Base-by-base conservation (phyloP, 2,888 invertebrate species). In the Gymnocheta viridis region DNA sequence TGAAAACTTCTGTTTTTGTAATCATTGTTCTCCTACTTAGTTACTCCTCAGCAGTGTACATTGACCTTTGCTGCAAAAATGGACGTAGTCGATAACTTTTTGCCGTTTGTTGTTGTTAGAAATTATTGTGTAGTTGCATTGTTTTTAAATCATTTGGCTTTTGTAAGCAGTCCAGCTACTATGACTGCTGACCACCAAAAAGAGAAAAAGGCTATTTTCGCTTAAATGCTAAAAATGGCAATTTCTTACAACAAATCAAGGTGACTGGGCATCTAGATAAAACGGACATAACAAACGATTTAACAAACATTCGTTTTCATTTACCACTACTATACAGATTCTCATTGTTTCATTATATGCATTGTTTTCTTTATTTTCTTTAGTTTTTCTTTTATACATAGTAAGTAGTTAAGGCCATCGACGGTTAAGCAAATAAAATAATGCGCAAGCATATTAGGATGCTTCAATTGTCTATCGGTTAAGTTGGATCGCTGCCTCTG, bases 201-300 rank as follows among this genome's bases (percentile, higher is more conserved):
- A 49, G 2, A 32, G 4, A 41, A 44, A 56, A 69, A 74, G 70
- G 72, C 58, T 62, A 41, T 82, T 82, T 84, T 82, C 81, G 85
- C 77, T 84, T 66, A 85, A 86, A 89, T 89, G 91, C 88, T 90
- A 89, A 90, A 89, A 89, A 89, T 88, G 88, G 89, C 88, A 88
- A 88, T 89, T 89, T 89, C 89, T 89, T 88, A 67, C 91, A 90
- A 90, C 91, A 89, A 89, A 90, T 90, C 91, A 89, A 90, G 89
- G 90, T 90, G 90, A 89, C 90, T 89, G 89, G 89, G 88, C 90
- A 89, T 90, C 90, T 89, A 90, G 89, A 89, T 89, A 89, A 90
- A 89, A 73, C 58, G 67, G 89, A 89, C 90, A 90, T 90, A 90
- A 90, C 89, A 89, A 89, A 89, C 90, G 90, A 90, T 89, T 89